Base-by-base conservation (phyloP, 2,888 invertebrate genomes). In the Lithophane leautieri region DNA sequence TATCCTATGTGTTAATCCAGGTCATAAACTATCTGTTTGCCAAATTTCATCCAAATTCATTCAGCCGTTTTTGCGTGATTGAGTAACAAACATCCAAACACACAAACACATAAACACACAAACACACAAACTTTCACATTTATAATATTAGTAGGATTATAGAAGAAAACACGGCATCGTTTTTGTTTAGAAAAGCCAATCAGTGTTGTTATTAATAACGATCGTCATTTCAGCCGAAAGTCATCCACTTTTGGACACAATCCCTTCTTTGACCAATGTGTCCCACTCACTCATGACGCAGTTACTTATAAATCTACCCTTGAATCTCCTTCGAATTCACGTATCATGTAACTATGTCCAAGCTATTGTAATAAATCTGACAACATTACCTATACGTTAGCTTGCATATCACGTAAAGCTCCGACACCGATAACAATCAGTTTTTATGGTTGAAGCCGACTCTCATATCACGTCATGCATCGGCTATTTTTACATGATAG, bases 341-440 rank as follows among this genome's bases (percentile, higher is more conserved):
- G 28, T 28, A 28, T 28, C 19, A 58, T 28, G 54, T 54, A 56
- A 25, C 14, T 56, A 56, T 7, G 28, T 28, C 16, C 28, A 58
- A 28, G 9, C 16, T 28, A 28, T 19, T 14, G 7, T 11, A 28
- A 60, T 16, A 58, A 16, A 60, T 67, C 25, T n/a, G 25, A 56
- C 44, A 74, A 19, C 9, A 47, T 28, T 19, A n/a, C 25, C n/a
- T 19, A 44, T 4, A 7, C 2, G 28, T 74, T 81, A 44, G 56
- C 19, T 82, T 82, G 56, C 82, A 67, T 62, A 58, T 67, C 82
- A 79, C 78, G 82, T 76, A 28, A 42, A 40, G 28, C 25, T 56
- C 22, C 4, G 54, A 56, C 56, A 81, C 62, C 25, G 54, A 75
- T 56, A 56, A 67, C 66, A 62, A 74, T 66, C 66, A 73, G 66